Evolutionary conservation across 1,140 invertebrate genomes (phyloP).

Genomic region (Hormaphis cornu): DNA sequence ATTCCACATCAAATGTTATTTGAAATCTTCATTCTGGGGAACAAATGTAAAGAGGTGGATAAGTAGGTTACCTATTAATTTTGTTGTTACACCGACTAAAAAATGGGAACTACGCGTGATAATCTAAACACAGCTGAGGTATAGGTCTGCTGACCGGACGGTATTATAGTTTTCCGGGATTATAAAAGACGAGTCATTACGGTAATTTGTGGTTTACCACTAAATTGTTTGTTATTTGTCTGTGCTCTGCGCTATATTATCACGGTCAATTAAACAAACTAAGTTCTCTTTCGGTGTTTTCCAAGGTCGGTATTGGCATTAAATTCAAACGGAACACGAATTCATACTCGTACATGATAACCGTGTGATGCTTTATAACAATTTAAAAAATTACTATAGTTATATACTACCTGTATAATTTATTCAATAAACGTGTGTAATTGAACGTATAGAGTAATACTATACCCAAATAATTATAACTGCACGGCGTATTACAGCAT

Average conservation of each 20-base stretch:
- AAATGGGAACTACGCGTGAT: too few species aligned
- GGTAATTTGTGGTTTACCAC: not conserved
- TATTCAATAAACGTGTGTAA: not conserved
- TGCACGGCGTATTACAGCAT: not conserved
- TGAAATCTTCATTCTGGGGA: too few species aligned
- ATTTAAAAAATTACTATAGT: too few species aligned
- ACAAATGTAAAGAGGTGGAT: too few species aligned
- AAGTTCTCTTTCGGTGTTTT: not conserved
- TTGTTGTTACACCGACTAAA: too few species aligned
- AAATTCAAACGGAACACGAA: not conserved
- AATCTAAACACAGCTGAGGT: not conserved
- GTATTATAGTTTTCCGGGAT: not conserved
- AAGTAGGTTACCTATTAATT: too few species aligned
- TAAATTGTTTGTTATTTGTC: not conserved
- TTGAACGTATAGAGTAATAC: not conserved
- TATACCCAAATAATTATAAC: not conserved
- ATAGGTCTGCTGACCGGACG: too few species aligned
- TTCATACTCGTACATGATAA: not conserved
- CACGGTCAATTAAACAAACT: constrained; percentile 18
- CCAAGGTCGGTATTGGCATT: constrained; percentile 2
- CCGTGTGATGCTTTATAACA: too few species aligned
- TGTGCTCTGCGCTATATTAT: not conserved
- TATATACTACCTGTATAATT: not conserved
- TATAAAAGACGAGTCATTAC: not conserved
- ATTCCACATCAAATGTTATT: too few species aligned